Base-by-base conservation (phyloP, 2,113 vertebrate genomes). In the Tricholaema leucomelas region DNA sequence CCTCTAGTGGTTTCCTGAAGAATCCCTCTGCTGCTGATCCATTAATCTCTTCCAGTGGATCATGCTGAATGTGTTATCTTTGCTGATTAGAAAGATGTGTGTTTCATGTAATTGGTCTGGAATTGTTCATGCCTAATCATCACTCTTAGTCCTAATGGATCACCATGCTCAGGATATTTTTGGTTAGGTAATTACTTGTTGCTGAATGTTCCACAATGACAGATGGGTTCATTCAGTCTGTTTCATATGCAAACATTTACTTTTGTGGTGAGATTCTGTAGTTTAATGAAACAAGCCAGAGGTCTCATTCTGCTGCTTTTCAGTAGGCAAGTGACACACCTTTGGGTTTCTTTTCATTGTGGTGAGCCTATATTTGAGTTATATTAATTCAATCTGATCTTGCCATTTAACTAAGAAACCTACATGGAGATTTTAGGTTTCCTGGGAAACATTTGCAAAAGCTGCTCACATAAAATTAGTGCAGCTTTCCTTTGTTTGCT, bases 21-120 rank as follows among this genome's bases (percentile, higher is more conserved):
- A 80, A 60, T 42, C 40, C 15, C 42, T 69, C 65, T 61, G 42
- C 38, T 77, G 35, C 65, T 54, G n/a, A 64, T 56, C 42, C 73
- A 28, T 46, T 59, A 46, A 24, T 36, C 64, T 60, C 33, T 54
- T 67, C 46, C 82, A n/a, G 33, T 56, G 79, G 76, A 24, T 85
- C 72, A 54, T 52, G n/a, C 40, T 1, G 24, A 28, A 50, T 12
- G 33, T 52, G 48, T 90, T 90, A 60, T 91, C 82, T 85, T 28
- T 80, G 64, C 72, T 94, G 88, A 90, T 48, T 58, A 48, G 88
- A 78, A 95, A 93, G 94, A 86, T 15, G 16, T 86, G 85, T 60
- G 30, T 21, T 85, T 52, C 5, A 0, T 75, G 72, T 83, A 9
- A 71, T 91, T 92, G 82, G 55, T 46, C 78, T 85, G 78, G n/a